Percentiles rank a stretch among this genome's conserved stretches.
Conservation (phyloP, 2,797 vertebrate genomes). For the Poecilia wingei region DNA sequence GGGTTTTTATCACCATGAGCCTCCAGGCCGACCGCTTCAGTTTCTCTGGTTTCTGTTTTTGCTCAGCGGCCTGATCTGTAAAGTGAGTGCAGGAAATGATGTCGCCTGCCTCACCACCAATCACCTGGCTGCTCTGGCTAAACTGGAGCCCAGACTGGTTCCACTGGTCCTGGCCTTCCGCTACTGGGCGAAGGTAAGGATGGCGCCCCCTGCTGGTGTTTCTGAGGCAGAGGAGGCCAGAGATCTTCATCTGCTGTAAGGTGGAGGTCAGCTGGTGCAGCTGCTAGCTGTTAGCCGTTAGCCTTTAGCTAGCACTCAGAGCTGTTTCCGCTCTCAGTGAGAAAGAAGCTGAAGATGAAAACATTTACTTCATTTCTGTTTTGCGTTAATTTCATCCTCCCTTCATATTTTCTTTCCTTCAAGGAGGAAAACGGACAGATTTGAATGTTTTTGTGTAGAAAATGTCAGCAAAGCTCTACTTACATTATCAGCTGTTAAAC, state of each 20-base stretch:
- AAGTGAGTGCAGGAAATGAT: conserved; percentile 97
- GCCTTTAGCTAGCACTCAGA: too few species aligned
- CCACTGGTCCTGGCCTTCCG: conserved; percentile 95
- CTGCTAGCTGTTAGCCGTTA: neutral
- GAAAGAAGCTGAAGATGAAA: neutral
- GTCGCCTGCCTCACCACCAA: conserved; percentile 97
- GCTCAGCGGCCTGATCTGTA: conserved; percentile 89
- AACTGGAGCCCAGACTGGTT: conserved; percentile 90
- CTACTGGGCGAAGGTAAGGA: conserved; percentile 93
- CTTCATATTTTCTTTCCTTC: neutral
- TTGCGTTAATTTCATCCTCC: too few species aligned
- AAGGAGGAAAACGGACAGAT: neutral
- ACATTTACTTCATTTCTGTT: too few species aligned
- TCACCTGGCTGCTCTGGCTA: conserved; percentile 90
- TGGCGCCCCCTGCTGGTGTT: neutral
- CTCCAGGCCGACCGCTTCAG: neutral
- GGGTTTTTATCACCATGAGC: neutral
- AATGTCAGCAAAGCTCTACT: neutral
- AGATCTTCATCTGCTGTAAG: neutral
- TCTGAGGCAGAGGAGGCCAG: neutral
- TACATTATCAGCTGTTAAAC: neutral
- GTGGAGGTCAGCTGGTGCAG: neutral
- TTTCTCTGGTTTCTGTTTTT: conserved; percentile 12
- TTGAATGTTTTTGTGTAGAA: neutral
- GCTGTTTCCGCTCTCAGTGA: neutral